A percentile compares a stretch with the other conserved stretches of the same genome.
Conservation (phyloP, 1,140 invertebrate species). For the Drosophila tani region DNA sequence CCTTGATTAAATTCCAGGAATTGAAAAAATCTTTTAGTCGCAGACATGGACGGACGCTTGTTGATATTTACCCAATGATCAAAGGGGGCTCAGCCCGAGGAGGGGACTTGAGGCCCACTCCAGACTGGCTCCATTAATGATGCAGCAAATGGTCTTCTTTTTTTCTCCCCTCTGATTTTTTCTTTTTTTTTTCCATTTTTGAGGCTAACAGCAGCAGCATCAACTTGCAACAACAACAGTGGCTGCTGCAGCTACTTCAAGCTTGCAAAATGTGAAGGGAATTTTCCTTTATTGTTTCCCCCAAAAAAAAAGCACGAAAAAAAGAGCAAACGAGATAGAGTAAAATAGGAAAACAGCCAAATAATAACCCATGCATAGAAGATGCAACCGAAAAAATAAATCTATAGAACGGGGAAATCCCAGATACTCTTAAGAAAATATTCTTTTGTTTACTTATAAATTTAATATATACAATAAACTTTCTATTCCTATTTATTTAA, state of each 20-base stretch:
- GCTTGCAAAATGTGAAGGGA: constrained; percentile 46
- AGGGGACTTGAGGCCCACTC: constrained; percentile 3
- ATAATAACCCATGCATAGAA: constrained; percentile 10
- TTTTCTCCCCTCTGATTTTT: not conserved
- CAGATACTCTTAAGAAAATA: constrained; percentile 3
- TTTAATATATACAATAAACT: too few relatives aligned
- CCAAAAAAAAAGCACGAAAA: constrained; percentile 1
- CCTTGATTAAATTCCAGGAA: constrained; percentile 83
- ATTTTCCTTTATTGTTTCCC: constrained; percentile 27
- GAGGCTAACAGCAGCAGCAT: constrained; percentile 27
- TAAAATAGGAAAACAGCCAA: constrained; percentile 20
- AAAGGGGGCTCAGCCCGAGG: constrained; percentile 9
- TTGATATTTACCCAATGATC: constrained; percentile 58
- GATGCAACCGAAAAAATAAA: not conserved
- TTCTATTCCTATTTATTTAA: too few relatives aligned
- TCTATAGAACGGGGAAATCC: not conserved
- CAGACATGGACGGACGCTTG: constrained; percentile 46
- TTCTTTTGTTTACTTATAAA: too few relatives aligned
- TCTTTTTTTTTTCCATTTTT: not conserved
- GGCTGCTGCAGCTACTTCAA: constrained; percentile 41
- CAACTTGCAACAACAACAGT: constrained; percentile 25
- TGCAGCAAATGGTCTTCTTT: constrained; percentile 62
- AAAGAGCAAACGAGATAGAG: constrained; percentile 9
- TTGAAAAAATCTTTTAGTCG: constrained; percentile 61
- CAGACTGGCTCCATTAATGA: constrained; percentile 63